Evolutionary conservation across 2,888 invertebrate species (phyloP).

Genomic region (Morinoia aosen): DNA sequence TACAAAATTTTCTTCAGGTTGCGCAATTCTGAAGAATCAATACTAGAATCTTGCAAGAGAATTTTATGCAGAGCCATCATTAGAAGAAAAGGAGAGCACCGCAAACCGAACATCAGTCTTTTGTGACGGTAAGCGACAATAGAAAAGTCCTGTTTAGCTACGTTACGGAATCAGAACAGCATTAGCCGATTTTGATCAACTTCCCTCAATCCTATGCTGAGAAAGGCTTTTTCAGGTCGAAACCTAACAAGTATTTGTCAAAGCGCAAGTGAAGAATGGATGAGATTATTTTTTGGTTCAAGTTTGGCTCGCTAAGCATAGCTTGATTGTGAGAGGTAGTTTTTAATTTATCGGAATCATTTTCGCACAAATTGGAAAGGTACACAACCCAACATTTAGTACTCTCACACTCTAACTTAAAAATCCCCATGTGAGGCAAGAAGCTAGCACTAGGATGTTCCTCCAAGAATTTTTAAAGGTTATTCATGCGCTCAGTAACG

Average conservation of each 20-base stretch:
- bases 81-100: background rate
- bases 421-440: background rate
- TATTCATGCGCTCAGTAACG: background rate
- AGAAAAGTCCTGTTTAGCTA: background rate
- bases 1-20: background rate
- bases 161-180: background rate
- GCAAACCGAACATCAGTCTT: background rate
- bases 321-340: constrained; percentile 35
- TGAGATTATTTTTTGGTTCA: background rate
- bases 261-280: background rate
- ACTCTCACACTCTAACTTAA: background rate
- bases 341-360: too few relatives aligned
- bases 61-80: background rate
- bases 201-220: background rate
- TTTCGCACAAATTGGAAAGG: background rate
- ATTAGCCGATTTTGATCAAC: background rate
- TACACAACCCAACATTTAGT: constrained; percentile 13
- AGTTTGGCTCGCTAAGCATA: background rate
- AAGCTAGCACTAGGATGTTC: background rate
- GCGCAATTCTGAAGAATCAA: background rate
- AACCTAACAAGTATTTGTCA: background rate
- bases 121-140: background rate
- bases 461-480: background rate
- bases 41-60: background rate
- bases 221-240: constrained; percentile 28